Evolutionary conservation across 2,797 vertebrate genomes (phyloP).

Genomic region (Lepilemur ruficaudatus): DNA sequence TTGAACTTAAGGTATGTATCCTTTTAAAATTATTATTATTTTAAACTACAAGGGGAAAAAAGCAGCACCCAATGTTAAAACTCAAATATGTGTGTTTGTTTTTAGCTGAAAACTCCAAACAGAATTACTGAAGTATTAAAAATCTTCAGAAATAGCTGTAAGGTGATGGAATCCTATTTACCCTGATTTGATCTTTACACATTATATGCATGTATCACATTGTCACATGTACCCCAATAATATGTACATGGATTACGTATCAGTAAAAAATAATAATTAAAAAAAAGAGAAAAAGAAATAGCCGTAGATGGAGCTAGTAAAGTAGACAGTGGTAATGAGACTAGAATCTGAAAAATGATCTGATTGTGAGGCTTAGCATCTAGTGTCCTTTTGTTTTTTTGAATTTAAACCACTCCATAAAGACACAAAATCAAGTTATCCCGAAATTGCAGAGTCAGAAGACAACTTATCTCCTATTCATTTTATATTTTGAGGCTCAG

Average conservation of each 20-base stretch:
- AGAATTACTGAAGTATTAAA: neutral
- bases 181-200: neutral
- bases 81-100: neutral
- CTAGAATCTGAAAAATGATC: neutral
- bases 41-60: neutral
- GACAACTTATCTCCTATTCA: neutral
- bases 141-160: neutral
- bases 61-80: neutral
- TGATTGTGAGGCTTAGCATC: neutral
- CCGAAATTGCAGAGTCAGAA: neutral
- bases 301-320: neutral
- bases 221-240: neutral
- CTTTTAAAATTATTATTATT: neutral
- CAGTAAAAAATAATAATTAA: neutral
- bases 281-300: neutral
- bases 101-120: slow-evolving; percentile 26
- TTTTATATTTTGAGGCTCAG: neutral
- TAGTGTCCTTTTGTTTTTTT: neutral
- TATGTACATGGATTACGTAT: neutral
- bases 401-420: neutral
- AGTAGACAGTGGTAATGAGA: neutral
- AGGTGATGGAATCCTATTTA: neutral
- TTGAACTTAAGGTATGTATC: neutral
- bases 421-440: neutral
- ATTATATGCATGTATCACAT: neutral